These are phyloP conservation scores for Gymnogyps californianus DNA, from an alignment of 2,113 vertebrate genomes.

Conservation along the genomic window DNA sequence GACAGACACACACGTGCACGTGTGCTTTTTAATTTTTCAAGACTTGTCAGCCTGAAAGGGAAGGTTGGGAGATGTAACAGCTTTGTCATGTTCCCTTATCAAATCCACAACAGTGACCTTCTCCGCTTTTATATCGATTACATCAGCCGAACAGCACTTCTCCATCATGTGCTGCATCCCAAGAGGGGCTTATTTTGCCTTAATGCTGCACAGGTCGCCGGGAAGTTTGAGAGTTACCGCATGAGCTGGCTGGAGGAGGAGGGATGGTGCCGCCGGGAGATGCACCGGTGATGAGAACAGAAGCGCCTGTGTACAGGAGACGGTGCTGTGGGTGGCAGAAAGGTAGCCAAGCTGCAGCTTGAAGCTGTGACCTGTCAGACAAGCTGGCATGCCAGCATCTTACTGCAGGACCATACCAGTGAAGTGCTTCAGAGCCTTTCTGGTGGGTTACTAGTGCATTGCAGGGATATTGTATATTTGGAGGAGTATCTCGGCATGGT, in stretches of 20 bases:
- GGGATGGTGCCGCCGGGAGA: background rate
- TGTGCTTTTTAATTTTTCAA: background rate
- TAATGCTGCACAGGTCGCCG: fast-evolving
- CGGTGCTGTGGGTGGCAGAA: background rate
- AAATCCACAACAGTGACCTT: background rate
- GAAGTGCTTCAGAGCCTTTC: background rate
- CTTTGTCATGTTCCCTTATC: background rate
- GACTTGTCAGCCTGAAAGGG: background rate
- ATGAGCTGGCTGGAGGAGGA: background rate
- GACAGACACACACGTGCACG: background rate
- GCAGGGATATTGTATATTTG: background rate
- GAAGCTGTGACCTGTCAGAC: background rate
- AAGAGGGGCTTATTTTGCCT: background rate
- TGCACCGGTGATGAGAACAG: background rate
- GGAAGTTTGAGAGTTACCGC: background rate
- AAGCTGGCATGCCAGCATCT: background rate
- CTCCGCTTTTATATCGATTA: background rate
- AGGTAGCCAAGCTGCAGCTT: background rate
- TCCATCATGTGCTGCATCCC: background rate
- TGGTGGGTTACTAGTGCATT: background rate
- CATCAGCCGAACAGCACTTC: background rate
- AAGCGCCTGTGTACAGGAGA: background rate
- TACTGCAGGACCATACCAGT: background rate
- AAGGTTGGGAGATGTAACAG: background rate
- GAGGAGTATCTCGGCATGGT: background rate